Evolutionary conservation across 2,888 invertebrate species (phyloP).

Genomic region (Macaria notata): DNA sequence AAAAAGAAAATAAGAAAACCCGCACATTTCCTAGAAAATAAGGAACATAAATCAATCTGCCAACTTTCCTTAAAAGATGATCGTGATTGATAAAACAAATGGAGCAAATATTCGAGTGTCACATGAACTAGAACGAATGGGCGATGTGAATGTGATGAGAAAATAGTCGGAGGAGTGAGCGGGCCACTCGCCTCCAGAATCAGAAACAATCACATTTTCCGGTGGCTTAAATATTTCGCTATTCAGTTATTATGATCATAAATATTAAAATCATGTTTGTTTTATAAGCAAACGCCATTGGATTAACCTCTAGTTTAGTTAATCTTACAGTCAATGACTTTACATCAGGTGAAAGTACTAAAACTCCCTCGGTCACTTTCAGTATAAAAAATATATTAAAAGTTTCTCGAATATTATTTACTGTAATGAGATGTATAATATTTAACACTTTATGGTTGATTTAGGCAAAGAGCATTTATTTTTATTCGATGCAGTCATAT

Average conservation of each 20-base stretch:
- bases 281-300: not conserved
- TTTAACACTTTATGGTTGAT: not conserved
- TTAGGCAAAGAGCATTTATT: too few species aligned
- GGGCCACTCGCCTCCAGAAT: constrained; percentile 13
- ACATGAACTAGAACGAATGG: constrained; percentile 9
- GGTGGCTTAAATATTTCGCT: not conserved
- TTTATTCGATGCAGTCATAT: not conserved
- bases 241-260: not conserved
- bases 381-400: constrained; percentile 12
- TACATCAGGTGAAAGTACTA: constrained; percentile 13
- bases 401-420: constrained; percentile 5
- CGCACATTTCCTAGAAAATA: constrained; percentile 5
- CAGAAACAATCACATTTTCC: not conserved
- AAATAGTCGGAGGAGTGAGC: constrained; percentile 8
- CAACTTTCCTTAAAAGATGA: constrained; percentile 9
- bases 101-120: constrained; percentile 11
- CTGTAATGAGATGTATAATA: constrained; percentile 6
- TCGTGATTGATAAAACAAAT: constrained; percentile 20
- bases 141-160: constrained; percentile 7
- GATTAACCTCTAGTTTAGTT: not conserved
- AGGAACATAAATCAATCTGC: constrained; percentile 13
- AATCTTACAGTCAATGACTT: not conserved
- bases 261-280: not conserved
- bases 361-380: constrained; percentile 22
- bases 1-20: constrained; percentile 16